These are phyloP conservation scores for Hemibagrus guttatus DNA, from an alignment of 2,797 vertebrate species.

Conservation along the genomic window DNA sequence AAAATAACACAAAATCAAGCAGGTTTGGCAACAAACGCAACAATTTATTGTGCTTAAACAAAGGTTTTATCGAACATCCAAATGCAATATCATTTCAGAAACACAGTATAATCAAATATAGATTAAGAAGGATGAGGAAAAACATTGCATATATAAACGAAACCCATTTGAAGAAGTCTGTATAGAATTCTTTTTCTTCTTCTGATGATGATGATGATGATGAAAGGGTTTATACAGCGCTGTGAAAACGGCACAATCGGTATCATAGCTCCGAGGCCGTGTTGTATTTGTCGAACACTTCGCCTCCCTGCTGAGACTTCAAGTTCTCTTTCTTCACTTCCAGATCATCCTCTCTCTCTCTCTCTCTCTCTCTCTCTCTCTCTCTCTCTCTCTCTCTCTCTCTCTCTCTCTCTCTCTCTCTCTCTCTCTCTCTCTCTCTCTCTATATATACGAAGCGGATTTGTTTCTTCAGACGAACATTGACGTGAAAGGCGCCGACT, in stretches of 20 bases:
- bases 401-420: no score
- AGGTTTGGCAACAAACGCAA: no score
- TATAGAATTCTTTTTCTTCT: not conserved
- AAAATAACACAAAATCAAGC: no score
- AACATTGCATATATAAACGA: not conserved
- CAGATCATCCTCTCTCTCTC: not conserved
- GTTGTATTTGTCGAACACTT: conserved; percentile 46
- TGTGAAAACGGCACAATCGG: not conserved
- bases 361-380: not conserved
- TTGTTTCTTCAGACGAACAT: conserved; percentile 73
- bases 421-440: no score
- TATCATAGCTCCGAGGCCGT: conserved; percentile 25
- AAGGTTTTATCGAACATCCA: not conserved
- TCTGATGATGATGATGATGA: not conserved
- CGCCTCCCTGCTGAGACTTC: conserved; percentile 49
- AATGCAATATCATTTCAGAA: not conserved
- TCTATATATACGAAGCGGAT: conserved; percentile 64
- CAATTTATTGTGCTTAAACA: no score
- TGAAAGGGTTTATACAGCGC: not conserved
- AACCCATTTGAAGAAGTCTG: not conserved
- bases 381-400: not conserved
- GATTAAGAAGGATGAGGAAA: not conserved
- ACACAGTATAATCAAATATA: not conserved
- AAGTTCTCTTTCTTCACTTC: conserved; percentile 44
- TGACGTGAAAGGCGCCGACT: conserved; percentile 74